phyloP scores from a whole-genome alignment of 2,113 vertebrate species.

The Serilophus lunatus region DNA sequence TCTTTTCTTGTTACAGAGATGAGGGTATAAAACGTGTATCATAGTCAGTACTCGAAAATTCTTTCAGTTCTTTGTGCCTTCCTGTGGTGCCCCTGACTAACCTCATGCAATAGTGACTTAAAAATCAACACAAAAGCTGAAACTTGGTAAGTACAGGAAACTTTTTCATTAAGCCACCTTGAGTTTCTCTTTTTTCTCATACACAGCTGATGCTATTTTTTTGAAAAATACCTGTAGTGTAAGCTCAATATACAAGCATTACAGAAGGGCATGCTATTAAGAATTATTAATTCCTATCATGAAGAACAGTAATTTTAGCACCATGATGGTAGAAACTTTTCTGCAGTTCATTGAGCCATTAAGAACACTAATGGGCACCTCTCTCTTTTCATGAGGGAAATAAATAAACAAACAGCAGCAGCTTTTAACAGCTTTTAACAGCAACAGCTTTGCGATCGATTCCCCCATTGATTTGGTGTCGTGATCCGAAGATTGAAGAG shows the following conservation, averaged over 20 bases:
- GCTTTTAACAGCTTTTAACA: not conserved
- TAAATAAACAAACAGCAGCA: not conserved
- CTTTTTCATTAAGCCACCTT: not conserved
- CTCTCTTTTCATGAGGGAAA: not conserved
- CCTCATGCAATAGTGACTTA: not conserved
- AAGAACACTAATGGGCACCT: not conserved
- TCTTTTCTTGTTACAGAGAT: not conserved
- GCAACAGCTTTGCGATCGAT: not conserved
- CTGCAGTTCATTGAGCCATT: not conserved
- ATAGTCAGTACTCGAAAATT: not conserved
- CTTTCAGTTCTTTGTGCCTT: not conserved
- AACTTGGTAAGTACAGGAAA: not conserved
- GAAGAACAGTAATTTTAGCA: not conserved
- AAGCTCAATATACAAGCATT: not conserved
- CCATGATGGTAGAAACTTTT: not conserved
- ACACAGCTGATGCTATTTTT: not conserved
- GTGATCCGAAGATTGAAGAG: not conserved
- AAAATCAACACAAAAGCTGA: not conserved
- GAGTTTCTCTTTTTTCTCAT: not conserved
- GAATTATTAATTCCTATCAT: not conserved
- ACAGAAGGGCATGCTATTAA: not conserved
- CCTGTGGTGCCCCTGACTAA: not conserved
- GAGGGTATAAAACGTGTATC: not conserved
- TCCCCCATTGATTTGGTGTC: not conserved
- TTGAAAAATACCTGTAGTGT: not conserved